These are phyloP conservation scores for Caerostris darwini DNA, from an alignment of 1,140 invertebrate species.

Conservation along the genomic window DNA sequence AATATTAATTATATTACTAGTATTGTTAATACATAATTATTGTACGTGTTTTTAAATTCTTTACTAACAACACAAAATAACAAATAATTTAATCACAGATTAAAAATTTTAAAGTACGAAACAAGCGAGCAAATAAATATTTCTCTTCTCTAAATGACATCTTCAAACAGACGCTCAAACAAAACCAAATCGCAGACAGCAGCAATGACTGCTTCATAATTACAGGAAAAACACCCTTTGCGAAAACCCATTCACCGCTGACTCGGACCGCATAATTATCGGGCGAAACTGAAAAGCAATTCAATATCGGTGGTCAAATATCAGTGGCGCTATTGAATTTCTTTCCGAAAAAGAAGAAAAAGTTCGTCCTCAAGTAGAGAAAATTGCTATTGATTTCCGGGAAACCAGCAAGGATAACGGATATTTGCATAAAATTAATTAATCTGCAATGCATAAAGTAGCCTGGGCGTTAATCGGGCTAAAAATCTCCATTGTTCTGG, in stretches of 20 bases:
- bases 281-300: not conserved
- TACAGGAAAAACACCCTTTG: not conserved
- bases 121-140: not conserved
- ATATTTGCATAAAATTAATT: slow-evolving; percentile 61
- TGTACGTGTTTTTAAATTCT: no score
- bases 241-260: not conserved
- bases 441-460: not conserved
- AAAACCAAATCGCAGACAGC: not conserved
- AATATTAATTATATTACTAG: no score
- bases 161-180: not conserved
- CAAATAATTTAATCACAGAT: not conserved
- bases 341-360: not conserved
- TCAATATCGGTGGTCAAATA: not conserved
- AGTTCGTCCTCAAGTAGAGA: not conserved
- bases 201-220: not conserved
- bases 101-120: not conserved
- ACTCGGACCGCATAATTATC: not conserved
- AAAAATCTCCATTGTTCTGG: slow-evolving; percentile 31
- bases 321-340: not conserved
- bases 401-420: not conserved
- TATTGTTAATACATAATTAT: no score
- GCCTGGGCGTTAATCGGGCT: not conserved
- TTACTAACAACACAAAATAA: not conserved
- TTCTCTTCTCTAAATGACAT: not conserved
- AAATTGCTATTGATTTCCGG: slow-evolving; percentile 26